Conservation (phyloP, 1,140 invertebrate genomes). For the Lepidurus apus region DNA sequence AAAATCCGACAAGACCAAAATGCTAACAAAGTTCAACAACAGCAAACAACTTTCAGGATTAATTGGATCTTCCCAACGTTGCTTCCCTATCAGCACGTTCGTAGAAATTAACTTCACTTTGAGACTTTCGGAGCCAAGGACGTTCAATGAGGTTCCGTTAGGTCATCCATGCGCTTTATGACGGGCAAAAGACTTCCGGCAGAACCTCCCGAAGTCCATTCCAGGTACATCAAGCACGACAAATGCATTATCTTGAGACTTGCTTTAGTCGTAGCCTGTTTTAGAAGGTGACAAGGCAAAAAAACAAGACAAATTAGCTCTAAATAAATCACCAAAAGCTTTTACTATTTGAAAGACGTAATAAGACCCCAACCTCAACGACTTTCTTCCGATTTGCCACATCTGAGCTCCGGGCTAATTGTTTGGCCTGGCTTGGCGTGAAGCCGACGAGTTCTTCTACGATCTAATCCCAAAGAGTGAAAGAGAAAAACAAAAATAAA, state of each 20-base stretch:
- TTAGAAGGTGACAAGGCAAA: neutral
- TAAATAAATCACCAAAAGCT: neutral
- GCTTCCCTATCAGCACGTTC: neutral
- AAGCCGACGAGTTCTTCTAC: slow-evolving; percentile 8
- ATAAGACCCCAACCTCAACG: neutral
- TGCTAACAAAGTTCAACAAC: too few relatives aligned
- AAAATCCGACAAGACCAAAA: too few relatives aligned
- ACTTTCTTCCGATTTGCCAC: slow-evolving; percentile 19
- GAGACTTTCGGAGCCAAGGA: neutral
- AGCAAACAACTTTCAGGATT: neutral
- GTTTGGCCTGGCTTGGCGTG: slow-evolving; percentile 1
- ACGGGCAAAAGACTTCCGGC: slow-evolving; percentile 9
- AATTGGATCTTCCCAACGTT: neutral
- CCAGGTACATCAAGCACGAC: slow-evolving; percentile 3
- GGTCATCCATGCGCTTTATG: slow-evolving; percentile 10
- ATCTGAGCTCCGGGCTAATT: slow-evolving; percentile 21
- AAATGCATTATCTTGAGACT: slow-evolving; percentile 1
- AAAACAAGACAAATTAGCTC: neutral
- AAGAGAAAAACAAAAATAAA: neutral
- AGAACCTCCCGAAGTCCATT: neutral
- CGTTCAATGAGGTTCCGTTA: neutral
- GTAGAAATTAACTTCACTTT: neutral
- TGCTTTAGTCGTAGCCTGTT: neutral
- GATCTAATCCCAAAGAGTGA: neutral
- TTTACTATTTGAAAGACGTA: neutral